A percentile compares a stretch with the other conserved stretches of the same genome.
phyloP scores from a whole-genome alignment of 2,888 invertebrate species.

The Prosopocoilus inquinatus region DNA sequence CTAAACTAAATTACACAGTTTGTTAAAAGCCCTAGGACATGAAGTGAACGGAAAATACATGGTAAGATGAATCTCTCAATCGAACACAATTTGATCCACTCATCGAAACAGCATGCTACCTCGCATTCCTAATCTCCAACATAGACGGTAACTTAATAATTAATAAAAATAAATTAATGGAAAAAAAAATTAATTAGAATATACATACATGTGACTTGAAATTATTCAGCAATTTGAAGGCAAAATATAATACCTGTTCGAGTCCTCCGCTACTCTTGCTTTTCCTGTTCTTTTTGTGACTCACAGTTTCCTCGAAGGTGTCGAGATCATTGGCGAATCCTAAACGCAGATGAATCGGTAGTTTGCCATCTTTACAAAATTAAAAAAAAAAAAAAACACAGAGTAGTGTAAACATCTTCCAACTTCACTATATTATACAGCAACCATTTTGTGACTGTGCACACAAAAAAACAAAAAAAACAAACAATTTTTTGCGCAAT shows the following conservation, averaged over 20 bases:
- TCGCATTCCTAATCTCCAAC: not conserved
- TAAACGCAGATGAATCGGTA: conserved; percentile 48
- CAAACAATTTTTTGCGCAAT: too few species aligned
- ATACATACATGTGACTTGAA: conserved; percentile 11
- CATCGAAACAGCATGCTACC: not conserved
- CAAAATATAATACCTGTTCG: conserved; percentile 51
- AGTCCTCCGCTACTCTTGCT: conserved; percentile 50
- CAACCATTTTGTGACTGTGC: too few species aligned
- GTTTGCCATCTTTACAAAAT: conserved; percentile 40
- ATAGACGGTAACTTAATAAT: conserved; percentile 5
- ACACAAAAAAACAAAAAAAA: too few species aligned
- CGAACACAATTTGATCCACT: too few species aligned
- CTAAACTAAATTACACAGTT: not conserved
- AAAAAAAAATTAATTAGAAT: conserved; percentile 17
- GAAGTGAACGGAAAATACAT: not conserved
- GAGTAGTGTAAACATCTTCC: not conserved
- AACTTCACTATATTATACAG: not conserved
- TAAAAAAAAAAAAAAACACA: not conserved
- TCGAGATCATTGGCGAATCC: conserved; percentile 40
- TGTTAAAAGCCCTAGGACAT: not conserved
- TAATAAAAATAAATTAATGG: conserved; percentile 8
- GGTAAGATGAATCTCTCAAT: too few species aligned
- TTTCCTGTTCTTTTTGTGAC: conserved; percentile 47
- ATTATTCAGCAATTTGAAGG: conserved; percentile 16
- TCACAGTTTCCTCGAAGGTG: conserved; percentile 34